Evolutionary conservation across 2,888 invertebrate genomes (phyloP), one percentile per base, ranked within the genome.

Genomic region (Ectobius pallidus): DNA sequence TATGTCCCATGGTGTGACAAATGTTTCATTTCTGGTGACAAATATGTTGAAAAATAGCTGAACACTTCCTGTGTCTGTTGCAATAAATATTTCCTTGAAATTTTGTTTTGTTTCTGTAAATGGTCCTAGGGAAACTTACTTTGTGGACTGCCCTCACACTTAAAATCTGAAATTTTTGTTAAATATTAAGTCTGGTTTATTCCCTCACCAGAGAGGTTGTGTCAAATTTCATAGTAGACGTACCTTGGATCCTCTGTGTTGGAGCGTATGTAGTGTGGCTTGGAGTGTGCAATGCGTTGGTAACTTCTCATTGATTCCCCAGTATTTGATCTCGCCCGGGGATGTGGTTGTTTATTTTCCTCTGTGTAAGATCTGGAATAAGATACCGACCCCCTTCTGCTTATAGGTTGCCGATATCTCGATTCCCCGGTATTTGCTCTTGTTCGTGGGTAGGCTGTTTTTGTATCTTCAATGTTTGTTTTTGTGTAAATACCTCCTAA

Each of bases 161-260:
- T n/a, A n/a, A n/a, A n/a, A n/a, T n/a, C n/a, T n/a, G n/a, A n/a
- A n/a, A n/a, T n/a, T n/a, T n/a, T n/a, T n/a, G n/a, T n/a, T n/a
- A n/a, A n/a, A n/a, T n/a, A n/a, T n/a, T n/a, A n/a, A n/a, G n/a
- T n/a, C n/a, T n/a, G n/a, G n/a, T n/a, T n/a, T n/a, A n/a, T n/a
- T n/a, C n/a, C n/a, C n/a, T n/a, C n/a, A n/a, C n/a, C n/a, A n/a
- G n/a, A n/a, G n/a, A n/a, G n/a, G n/a, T n/a, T n/a, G n/a, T n/a
- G n/a, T n/a, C n/a, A n/a, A n/a, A n/a, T n/a, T n/a, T n/a, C n/a
- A n/a, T n/a, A n/a, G n/a, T n/a, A n/a, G n/a, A n/a, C n/a, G n/a
- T 32, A 46, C 69, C 72, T 61, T 16, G 62, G 61, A 44, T 72
- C 72, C 20, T 72, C 72, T 34, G 69, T 72, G 42, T 72, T 72